A percentile compares a stretch with the other conserved stretches of the same genome.
These are phyloP conservation scores for Eulemur rubriventer DNA, from an alignment of 2,797 vertebrate species.

Conservation along the genomic window DNA sequence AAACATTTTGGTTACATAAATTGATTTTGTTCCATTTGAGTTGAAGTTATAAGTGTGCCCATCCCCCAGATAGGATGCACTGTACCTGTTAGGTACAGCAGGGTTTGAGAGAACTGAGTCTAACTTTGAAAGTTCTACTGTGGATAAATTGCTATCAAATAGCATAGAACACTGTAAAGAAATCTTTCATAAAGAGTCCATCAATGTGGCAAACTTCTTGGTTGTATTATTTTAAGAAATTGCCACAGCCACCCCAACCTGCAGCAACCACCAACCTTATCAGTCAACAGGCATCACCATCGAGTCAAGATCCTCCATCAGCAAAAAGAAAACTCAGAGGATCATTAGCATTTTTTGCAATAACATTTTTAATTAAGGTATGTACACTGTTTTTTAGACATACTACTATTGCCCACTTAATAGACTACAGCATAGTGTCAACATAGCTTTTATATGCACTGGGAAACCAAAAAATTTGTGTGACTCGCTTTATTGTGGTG, in stretches of 20 bases:
- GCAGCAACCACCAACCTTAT: not conserved
- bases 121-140: not conserved
- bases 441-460: not conserved
- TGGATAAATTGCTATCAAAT: not conserved
- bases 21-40: too few species aligned
- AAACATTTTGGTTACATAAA: too few species aligned
- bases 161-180: not conserved
- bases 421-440: not conserved
- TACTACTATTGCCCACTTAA: not conserved
- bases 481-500: not conserved
- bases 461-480: not conserved
- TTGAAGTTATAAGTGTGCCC: too few species aligned
- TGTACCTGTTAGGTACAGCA: too few species aligned
- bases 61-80: too few species aligned
- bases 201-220: not conserved
- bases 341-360: too few species aligned
- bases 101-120: not conserved
- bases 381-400: not conserved
- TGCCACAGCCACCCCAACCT: not conserved
- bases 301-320: not conserved
- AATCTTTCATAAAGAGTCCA: not conserved
- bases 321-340: not conserved
- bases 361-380: not conserved
- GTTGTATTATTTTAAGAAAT: not conserved
- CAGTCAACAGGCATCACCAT: not conserved